A percentile compares a stretch with the other conserved stretches of the same genome.
Conservation (phyloP, 1,140 invertebrate species). For the Psilanteris sp. region DNA sequence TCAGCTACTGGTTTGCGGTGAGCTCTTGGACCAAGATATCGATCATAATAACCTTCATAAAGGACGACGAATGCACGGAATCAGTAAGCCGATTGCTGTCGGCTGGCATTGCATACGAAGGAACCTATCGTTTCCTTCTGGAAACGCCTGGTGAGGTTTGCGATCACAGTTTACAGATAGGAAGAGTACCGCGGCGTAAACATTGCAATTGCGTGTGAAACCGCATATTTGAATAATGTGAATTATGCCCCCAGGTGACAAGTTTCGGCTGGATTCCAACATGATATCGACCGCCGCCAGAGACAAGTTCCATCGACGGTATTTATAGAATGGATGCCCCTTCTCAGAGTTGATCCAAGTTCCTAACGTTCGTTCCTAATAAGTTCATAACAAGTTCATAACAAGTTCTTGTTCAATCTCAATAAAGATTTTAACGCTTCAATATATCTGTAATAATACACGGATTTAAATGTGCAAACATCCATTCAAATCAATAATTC, state of each 20-base stretch:
- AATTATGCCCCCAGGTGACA: slow-evolving; percentile 38
- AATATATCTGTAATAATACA: too few species aligned
- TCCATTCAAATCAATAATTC: too few species aligned
- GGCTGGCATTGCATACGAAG: slow-evolving; percentile 49
- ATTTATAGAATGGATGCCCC: slow-evolving; percentile 34
- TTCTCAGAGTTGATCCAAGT: slow-evolving; percentile 12
- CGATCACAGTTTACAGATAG: slow-evolving; percentile 14
- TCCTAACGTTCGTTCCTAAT: too few species aligned
- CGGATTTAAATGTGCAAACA: too few species aligned
- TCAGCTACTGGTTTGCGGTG: slow-evolving; percentile 55
- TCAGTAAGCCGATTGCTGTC: slow-evolving; percentile 31
- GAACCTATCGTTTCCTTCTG: slow-evolving; percentile 14
- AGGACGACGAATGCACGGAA: slow-evolving; percentile 40
- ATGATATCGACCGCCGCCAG: slow-evolving; percentile 31
- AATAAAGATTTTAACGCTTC: too few species aligned
- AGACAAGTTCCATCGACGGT: slow-evolving; percentile 35
- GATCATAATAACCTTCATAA: slow-evolving; percentile 61
- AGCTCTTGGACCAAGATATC: slow-evolving; percentile 29
- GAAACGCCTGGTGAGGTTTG: slow-evolving; percentile 42
- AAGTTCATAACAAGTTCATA: too few species aligned
- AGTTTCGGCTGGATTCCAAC: slow-evolving; percentile 44
- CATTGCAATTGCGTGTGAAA: slow-evolving; percentile 60
- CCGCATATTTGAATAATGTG: slow-evolving; percentile 62
- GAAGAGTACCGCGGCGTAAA: slow-evolving; percentile 23
- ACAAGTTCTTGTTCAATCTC: too few species aligned